Evolutionary conservation across 2,797 vertebrate species (phyloP).

Genomic region (Cephalopachus bancanus): DNA sequence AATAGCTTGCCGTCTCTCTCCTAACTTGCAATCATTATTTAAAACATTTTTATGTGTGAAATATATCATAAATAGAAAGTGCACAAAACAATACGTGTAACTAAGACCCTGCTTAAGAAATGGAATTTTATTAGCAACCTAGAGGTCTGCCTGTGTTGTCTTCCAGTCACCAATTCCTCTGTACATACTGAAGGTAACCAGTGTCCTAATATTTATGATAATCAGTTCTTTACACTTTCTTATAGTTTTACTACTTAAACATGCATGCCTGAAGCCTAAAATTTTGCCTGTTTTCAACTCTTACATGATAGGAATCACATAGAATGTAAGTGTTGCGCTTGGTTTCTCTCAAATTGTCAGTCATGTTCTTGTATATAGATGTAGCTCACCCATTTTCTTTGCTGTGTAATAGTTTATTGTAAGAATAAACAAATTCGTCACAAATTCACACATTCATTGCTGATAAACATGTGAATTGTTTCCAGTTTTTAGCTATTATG

Average conservation of each 20-base stretch:
- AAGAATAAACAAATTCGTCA: not conserved
- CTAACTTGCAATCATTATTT: not conserved
- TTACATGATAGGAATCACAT: not conserved
- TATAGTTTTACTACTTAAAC: not conserved
- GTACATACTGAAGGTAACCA: not conserved
- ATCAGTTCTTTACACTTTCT: not conserved
- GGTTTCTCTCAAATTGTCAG: not conserved
- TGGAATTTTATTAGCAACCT: not conserved
- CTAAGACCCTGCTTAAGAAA: not conserved
- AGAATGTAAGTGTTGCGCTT: not conserved
- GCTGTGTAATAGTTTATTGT: not conserved
- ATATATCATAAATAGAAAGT: not conserved
- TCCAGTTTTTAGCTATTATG: not conserved
- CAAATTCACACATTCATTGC: too few species aligned
- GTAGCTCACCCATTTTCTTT: not conserved
- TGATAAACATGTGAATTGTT: not conserved
- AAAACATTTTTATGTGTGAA: not conserved
- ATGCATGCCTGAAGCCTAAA: not conserved
- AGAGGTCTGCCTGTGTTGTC: not conserved
- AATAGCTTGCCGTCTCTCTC: not conserved
- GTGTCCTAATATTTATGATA: not conserved
- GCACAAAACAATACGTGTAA: not conserved
- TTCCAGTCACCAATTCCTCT: not conserved
- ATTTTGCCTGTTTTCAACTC: not conserved
- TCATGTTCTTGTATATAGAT: not conserved